These are phyloP conservation scores for Lepas anatifera DNA, from an alignment of 2,888 invertebrate genomes.

Conservation along the genomic window DNA sequence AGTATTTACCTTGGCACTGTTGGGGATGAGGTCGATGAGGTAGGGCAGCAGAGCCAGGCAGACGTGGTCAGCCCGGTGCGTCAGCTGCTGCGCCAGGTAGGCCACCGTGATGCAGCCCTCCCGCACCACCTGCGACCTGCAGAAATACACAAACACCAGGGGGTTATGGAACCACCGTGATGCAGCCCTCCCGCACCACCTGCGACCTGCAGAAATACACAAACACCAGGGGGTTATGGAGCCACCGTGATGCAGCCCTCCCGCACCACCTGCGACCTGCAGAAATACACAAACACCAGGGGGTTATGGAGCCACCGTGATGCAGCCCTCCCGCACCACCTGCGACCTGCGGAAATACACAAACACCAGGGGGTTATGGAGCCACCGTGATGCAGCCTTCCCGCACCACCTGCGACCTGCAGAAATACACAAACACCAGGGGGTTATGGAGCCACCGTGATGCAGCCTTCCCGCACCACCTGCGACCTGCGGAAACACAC, in stretches of 20 bases:
- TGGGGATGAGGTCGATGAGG: slow-evolving; percentile 80
- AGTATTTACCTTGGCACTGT: slow-evolving; percentile 83
- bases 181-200: slow-evolving; percentile 89
- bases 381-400: no score
- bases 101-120: slow-evolving; percentile 93
- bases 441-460: no score
- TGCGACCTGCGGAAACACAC: no score
- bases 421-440: no score
- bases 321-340: slow-evolving; percentile 89
- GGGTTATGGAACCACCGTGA: no score
- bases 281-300: no score
- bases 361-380: no score
- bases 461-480: no score
- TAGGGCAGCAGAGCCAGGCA: slow-evolving; percentile 67
- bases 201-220: slow-evolving; percentile 63
- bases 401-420: no score
- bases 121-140: slow-evolving; percentile 72
- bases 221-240: no score
- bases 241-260: slow-evolving; percentile 92
- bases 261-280: slow-evolving; percentile 72
- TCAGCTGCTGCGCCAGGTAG: slow-evolving; percentile 71
- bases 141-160: no score
- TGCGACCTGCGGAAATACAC: slow-evolving; percentile 63
- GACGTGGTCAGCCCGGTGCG: slow-evolving; percentile 70
- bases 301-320: no score